Evolutionary conservation across 2,888 invertebrate species (phyloP).

Genomic region (Doris montereyensis): DNA sequence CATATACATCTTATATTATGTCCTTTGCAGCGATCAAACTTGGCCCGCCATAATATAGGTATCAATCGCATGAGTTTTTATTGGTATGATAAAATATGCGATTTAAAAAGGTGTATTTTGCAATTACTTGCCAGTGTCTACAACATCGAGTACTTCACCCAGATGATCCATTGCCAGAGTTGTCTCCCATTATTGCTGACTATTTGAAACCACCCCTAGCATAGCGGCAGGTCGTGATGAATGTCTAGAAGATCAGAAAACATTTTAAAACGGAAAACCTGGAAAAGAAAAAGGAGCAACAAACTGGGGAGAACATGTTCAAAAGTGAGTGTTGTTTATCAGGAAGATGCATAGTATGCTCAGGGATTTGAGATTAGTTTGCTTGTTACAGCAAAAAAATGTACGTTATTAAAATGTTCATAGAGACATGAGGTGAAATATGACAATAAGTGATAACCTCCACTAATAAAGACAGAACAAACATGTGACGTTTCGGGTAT

Average conservation of each 20-base stretch:
- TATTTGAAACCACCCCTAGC: constrained; percentile 67
- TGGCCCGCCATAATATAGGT: background rate
- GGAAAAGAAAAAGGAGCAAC: constrained; percentile 63
- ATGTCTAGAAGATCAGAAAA: constrained; percentile 61
- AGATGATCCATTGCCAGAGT: constrained; percentile 77
- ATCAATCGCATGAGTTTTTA: background rate
- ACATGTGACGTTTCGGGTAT: too few relatives aligned
- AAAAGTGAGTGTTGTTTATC: too few relatives aligned
- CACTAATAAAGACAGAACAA: too few relatives aligned
- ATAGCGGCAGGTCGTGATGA: constrained; percentile 57
- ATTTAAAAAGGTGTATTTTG: background rate
- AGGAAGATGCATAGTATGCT: too few relatives aligned
- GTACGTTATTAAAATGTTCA: too few relatives aligned
- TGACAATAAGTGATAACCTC: too few relatives aligned
- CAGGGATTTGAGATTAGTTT: too few relatives aligned
- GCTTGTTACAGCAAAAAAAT: too few relatives aligned
- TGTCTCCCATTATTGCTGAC: constrained; percentile 68
- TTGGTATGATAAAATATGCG: background rate
- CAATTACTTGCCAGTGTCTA: constrained; percentile 76
- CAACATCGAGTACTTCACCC: constrained; percentile 78
- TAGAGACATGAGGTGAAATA: too few relatives aligned
- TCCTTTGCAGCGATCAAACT: background rate
- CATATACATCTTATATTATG: background rate
- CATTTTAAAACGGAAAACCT: constrained; percentile 67
- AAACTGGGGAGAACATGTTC: constrained; percentile 67